Evolutionary conservation across 2,797 vertebrate species (phyloP), one percentile per base, ranked within the genome.

Genomic region (Phoebastria nigripes): DNA sequence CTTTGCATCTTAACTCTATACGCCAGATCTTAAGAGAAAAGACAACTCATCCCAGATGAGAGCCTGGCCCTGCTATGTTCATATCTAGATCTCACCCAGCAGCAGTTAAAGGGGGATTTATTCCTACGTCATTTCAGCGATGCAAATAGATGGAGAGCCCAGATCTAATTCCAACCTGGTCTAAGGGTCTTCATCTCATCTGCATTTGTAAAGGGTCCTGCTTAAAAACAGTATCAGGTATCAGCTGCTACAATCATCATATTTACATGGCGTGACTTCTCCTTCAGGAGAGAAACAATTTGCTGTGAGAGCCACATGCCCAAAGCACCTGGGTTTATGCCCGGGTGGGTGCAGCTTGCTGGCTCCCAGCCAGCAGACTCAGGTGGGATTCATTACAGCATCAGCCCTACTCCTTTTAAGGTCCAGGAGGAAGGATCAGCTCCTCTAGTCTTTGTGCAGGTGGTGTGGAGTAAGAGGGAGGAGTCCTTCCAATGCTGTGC

Each of bases 51-150:
- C 8, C 72, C 58, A 90, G 59, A 17, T 3, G 28, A 70, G 12
- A 47, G 51, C 39, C 59, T 25, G 51, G 24, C 16, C 39, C 42
- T 2, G 7, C 52, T 0, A 2, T 7, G 41, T 9, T 66, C 59
- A 6, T 15, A 35, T 11, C 8, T 4, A 33, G 44, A 56, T 59
- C 19, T 29, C 66, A 79, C 8, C 42, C 46, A 67, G 24, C 70
- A 72, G 58, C 39, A 61, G 16, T 3, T 35, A 19, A 74, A 56
- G 15, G 4, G 11, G 19, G 19, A 47, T 69, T 65, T 56, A 81
- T 8, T 83, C 33, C 29, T 56, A 39, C 0, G 2, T 26, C 29
- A 25, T 37, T 72, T 62, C 72, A 86, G 42, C 0, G 0, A 76
- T 3, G 29, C 20, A 37, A 58, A 78, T 3, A 63, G 70, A 67